Base-by-base conservation (phyloP, 2,888 invertebrate species). In the Acronicta alni region DNA sequence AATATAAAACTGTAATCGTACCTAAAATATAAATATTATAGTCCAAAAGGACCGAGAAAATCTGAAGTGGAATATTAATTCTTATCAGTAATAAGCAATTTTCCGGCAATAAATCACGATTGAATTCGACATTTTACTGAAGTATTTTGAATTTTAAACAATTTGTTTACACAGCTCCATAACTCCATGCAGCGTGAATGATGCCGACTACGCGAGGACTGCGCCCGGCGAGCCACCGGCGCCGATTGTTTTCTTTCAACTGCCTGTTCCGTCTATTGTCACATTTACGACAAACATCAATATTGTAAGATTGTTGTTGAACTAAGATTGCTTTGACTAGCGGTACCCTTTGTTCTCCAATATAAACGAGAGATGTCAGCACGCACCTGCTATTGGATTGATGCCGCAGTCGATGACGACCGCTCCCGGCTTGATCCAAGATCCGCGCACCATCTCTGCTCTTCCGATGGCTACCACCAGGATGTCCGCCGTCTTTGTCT, bases 331-430 rank as follows among this genome's bases (percentile, higher is more conserved):
- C 46, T 51, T 58, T 53, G 55, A 54, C 49, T 52, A 18, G 43
- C 42, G 32, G 32, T 18, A 17, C 30, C 46, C 59, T 71, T 77
- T 77, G 75, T 77, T 73, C 38, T 46, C 51, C 52, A 47, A 49
- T 55, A 37, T 54, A 44, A n/a, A 48, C 12, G n/a, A 10, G 16
- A 23, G 18, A 10, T 30, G 32, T n/a, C 14, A 32, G 47, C 32
- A 51, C 56, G 55, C 90, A 98, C 98, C 99, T 91, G 97, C 95
- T 77, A 98, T 96, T 4, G 97, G 95, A 92, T 98, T 99, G 77
- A 99, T 99, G 43, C 99, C 99, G 90, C 99, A 99, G 90, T 99
- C 99, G 80, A 99, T 99, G 39, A 99, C 99, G 12, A 99, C 97
- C 15, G 99, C 99, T 5, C 99, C 99, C 0, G 98, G 98, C 90